Conservation (phyloP, 2,888 invertebrate genomes). For the Pollenia amentaria region DNA sequence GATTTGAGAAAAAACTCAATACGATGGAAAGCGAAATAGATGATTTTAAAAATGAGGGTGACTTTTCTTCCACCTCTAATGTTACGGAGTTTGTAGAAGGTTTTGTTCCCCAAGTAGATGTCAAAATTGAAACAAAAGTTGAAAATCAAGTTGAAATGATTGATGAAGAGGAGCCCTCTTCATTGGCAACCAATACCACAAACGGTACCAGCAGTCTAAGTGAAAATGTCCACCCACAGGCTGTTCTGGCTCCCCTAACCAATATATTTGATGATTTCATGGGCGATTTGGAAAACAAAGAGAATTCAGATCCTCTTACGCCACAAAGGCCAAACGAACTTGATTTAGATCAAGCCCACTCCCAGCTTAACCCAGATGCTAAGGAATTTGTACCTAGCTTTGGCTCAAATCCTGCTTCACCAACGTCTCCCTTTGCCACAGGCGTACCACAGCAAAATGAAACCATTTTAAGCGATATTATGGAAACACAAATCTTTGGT, state of each 20-base stretch:
- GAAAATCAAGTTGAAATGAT: constrained; percentile 47
- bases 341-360: constrained; percentile 87
- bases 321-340: constrained; percentile 54
- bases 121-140: constrained; percentile 72
- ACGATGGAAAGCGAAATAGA: constrained; percentile 78
- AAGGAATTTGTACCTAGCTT: constrained; percentile 89
- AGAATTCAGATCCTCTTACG: constrained; percentile 45
- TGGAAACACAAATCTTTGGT: constrained; percentile 70
- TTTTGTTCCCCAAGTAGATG: constrained; percentile 71
- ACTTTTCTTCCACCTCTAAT: constrained; percentile 81
- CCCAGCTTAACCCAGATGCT: constrained; percentile 93
- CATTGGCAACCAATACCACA: constrained; percentile 80
- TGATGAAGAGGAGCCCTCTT: constrained; percentile 81
- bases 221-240: constrained; percentile 76
- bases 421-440: constrained; percentile 77
- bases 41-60: constrained; percentile 80
- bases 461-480: constrained; percentile 48
- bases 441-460: constrained; percentile 27
- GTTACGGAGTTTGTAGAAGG: constrained; percentile 76
- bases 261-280: constrained; percentile 39
- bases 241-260: constrained; percentile 17
- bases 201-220: constrained; percentile 81
- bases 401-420: constrained; percentile 86
- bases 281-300: constrained; percentile 49
- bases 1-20: constrained; percentile 56